Evolutionary conservation across 1,140 invertebrate species (phyloP).

Genomic region (Metaphire vulgaris): DNA sequence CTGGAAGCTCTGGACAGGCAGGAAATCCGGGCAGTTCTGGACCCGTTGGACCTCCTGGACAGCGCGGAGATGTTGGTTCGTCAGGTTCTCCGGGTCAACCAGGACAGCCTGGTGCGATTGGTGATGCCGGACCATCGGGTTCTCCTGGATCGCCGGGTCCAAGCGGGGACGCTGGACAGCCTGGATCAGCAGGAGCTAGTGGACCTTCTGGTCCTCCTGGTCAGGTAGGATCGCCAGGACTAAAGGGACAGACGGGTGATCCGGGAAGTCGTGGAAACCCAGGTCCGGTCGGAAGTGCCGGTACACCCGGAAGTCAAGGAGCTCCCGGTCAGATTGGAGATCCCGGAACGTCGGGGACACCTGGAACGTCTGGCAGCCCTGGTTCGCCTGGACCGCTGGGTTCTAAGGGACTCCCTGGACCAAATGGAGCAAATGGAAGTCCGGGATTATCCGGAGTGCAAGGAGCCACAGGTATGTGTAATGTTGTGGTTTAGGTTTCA

Average conservation of each 20-base stretch:
- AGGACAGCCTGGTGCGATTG: not conserved
- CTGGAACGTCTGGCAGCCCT: not conserved
- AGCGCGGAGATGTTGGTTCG: constrained; percentile 25
- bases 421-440: not conserved
- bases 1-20: constrained; percentile 6
- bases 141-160: constrained; percentile 51
- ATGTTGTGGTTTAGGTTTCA: too few relatives aligned
- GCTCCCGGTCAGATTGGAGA: constrained; percentile 10
- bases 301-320: constrained; percentile 14
- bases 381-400: constrained; percentile 15
- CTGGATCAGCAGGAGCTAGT: not conserved
- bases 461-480: constrained; percentile 40
- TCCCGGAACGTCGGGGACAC: not conserved
- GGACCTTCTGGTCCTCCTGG: constrained; percentile 13
- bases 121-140: constrained; percentile 21
- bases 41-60: constrained; percentile 16
- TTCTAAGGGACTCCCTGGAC: constrained; percentile 12
- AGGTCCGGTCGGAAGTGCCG: constrained; percentile 3
- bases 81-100: constrained; percentile 4
- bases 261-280: constrained; percentile 7
- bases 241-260: constrained; percentile 3
- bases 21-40: not conserved
- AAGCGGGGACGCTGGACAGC: constrained; percentile 37
- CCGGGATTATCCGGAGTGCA: constrained; percentile 15
- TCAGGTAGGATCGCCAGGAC: constrained; percentile 1